Percentiles rank a stretch among this genome's conserved stretches.
Conservation (phyloP, 2,888 invertebrate genomes). For the Spialia ferax region DNA sequence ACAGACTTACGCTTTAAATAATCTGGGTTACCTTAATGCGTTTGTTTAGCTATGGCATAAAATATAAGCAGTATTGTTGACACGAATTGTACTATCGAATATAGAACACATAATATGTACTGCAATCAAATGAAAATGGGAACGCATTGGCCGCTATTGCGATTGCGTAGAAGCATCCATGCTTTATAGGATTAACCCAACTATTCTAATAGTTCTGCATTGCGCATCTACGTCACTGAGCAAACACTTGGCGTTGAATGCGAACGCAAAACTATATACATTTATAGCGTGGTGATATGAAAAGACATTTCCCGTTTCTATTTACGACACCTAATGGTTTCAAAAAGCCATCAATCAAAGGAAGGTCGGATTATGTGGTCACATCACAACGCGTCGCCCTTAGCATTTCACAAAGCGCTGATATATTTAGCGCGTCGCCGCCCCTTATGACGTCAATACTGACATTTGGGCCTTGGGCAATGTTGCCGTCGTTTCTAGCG, state of each 20-base stretch:
- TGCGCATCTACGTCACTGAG: conserved; percentile 25
- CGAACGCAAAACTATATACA: conserved; percentile 8
- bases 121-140: conserved; percentile 27
- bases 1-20: too few relatives aligned
- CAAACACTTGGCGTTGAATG: conserved; percentile 18
- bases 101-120: conserved; percentile 17
- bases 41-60: background rate
- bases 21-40: conserved; percentile 5
- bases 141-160: conserved; percentile 13
- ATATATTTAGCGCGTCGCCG: conserved; percentile 71
- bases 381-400: conserved; percentile 35
- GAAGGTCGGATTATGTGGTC: conserved; percentile 25
- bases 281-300: conserved; percentile 8
- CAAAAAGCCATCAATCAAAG: conserved; percentile 18
- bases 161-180: conserved; percentile 29
- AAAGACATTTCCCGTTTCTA: conserved; percentile 30
- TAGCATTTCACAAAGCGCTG: conserved; percentile 44
- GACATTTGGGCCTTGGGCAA: conserved; percentile 71
- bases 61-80: background rate
- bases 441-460: conserved; percentile 79
- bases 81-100: conserved; percentile 9
- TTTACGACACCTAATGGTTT: conserved; percentile 15
- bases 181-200: conserved; percentile 35
- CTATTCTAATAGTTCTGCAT: conserved; percentile 31
- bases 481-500: conserved; percentile 52